Percentiles rank a stretch among this genome's conserved stretches.
Conservation (phyloP, 2,113 vertebrate species). For the Austrofundulus limnaeus region DNA sequence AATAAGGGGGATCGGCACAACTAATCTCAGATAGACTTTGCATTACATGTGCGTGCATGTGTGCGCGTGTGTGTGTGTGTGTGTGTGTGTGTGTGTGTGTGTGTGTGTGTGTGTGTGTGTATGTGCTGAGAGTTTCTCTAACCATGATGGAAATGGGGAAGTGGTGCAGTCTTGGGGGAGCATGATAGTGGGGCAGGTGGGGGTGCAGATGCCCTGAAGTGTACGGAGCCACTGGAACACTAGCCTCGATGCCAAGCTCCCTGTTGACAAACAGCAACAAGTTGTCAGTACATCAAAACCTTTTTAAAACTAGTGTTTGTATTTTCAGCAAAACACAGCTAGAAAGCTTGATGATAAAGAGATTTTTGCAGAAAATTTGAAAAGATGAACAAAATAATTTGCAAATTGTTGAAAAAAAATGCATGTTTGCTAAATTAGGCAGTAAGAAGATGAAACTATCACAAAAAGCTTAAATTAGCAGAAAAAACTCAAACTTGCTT, state of each 20-base stretch:
- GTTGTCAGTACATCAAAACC: slow-evolving; percentile 1
- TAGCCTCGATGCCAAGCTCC: slow-evolving; percentile 97
- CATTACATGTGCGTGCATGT: slow-evolving; percentile 48
- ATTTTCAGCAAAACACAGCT: no score
- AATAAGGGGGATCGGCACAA: slow-evolving; percentile 55
- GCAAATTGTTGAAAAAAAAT: no score
- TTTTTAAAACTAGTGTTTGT: no score
- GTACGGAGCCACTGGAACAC: slow-evolving; percentile 92
- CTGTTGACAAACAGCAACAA: slow-evolving; percentile 67
- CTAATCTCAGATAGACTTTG: slow-evolving; percentile 61
- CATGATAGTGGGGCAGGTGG: slow-evolving; percentile 95
- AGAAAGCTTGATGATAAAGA: no score
- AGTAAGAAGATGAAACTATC: no score
- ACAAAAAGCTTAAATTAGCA: no score
- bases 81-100: slow-evolving; percentile 59
- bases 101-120: slow-evolving; percentile 57
- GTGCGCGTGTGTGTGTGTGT: slow-evolving; percentile 63
- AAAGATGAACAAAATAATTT: no score
- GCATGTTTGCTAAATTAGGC: no score
- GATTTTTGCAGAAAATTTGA: no score
- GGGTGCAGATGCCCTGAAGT: slow-evolving; percentile 93
- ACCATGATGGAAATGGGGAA: slow-evolving; percentile 96
- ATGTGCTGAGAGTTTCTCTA: slow-evolving; percentile 55
- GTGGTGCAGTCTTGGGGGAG: slow-evolving; percentile 95
- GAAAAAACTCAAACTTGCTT: no score